Conservation (phyloP, 92 coral and sea anemone genomes). For the Heliopora coerulea region DNA sequence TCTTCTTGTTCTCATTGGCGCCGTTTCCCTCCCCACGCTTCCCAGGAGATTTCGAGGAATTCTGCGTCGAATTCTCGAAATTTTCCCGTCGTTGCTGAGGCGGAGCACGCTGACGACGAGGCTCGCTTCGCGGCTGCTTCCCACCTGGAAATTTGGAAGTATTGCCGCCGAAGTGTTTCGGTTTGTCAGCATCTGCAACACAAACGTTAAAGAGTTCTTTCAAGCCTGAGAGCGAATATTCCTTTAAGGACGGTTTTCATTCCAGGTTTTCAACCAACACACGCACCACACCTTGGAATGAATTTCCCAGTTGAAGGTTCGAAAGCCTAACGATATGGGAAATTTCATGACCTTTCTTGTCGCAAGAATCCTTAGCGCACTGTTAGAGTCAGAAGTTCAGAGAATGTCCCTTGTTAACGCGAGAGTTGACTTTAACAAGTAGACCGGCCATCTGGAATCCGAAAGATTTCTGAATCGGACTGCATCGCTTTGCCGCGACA, state of each 20-base stretch:
- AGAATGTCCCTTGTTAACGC: too few relatives aligned
- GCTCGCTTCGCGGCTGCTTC: neutral
- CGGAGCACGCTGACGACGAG: slow-evolving; percentile 1
- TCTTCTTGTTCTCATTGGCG: neutral
- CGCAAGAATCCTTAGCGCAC: too few relatives aligned
- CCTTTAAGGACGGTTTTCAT: neutral
- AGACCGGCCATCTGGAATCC: too few relatives aligned
- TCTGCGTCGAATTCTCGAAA: slow-evolving; percentile 1
- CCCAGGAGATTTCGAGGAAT: neutral
- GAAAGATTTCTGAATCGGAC: too few relatives aligned
- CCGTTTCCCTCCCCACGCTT: neutral
- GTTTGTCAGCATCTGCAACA: slow-evolving; percentile 14
- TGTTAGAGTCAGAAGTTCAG: too few relatives aligned
- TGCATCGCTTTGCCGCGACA: too few relatives aligned
- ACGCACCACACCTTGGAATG: too few relatives aligned
- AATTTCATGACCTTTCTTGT: too few relatives aligned
- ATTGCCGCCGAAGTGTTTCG: slow-evolving; percentile 18
- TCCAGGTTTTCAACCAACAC: neutral
- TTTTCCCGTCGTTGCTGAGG: slow-evolving; percentile 6
- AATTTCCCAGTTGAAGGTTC: too few relatives aligned
- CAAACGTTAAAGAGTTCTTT: neutral
- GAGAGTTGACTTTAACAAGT: too few relatives aligned
- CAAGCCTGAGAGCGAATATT: neutral
- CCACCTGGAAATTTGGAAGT: neutral
- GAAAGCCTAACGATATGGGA: too few relatives aligned